phyloP scores from a whole-genome alignment of 2,797 vertebrate genomes.

The Hirundo rustica region DNA sequence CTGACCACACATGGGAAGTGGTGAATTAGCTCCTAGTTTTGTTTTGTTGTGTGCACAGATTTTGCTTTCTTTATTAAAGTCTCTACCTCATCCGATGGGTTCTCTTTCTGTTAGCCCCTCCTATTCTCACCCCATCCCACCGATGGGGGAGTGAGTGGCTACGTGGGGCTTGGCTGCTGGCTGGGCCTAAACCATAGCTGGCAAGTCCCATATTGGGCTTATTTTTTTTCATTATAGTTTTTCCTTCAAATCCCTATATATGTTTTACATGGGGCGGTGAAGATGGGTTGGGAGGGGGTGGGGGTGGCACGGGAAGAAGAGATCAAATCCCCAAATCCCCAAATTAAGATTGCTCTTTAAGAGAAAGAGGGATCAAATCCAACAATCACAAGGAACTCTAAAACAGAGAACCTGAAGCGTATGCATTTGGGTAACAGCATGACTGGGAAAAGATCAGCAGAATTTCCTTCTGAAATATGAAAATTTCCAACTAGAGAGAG shows the following conservation, averaged over 20 bases:
- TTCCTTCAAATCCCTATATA: neutral
- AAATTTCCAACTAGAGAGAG: neutral
- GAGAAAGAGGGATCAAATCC: neutral
- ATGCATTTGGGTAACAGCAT: neutral
- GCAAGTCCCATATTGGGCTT: neutral
- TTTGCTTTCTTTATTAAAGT: neutral
- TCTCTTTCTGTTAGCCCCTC: neutral
- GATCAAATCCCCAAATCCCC: neutral
- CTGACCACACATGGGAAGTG: neutral
- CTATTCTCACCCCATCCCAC: neutral
- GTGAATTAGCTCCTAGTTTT: neutral
- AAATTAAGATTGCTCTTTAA: neutral
- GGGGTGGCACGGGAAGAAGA: rapidly evolving
- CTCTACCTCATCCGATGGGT: neutral
- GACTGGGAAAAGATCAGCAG: neutral
- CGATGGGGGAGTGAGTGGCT: neutral
- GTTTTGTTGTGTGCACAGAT: neutral
- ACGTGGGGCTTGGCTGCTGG: neutral
- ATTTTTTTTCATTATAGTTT: neutral
- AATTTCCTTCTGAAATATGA: neutral
- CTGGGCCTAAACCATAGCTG: neutral
- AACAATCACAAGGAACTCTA: neutral
- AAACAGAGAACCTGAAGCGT: neutral
- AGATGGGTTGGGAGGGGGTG: too few relatives aligned
- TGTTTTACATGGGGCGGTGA: rapidly evolving